phyloP scores from a whole-genome alignment of 2,797 vertebrate genomes.

The Sternarchorhynchus goeldii region DNA sequence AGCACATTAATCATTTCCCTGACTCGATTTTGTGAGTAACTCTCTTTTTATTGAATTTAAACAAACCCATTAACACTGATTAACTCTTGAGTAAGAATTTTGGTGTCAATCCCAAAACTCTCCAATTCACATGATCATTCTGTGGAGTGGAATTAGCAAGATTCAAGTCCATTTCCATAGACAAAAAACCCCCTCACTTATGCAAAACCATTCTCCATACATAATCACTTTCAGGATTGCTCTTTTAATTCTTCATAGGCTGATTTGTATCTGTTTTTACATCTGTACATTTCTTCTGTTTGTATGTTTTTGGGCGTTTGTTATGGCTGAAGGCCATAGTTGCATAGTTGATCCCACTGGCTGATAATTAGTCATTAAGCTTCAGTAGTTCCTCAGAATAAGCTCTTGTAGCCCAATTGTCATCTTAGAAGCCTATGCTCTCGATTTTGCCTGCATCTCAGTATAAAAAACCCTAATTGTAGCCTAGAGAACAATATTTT shows the following conservation, averaged over 20 bases:
- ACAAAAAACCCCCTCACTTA: not conserved
- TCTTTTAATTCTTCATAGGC: conserved; percentile 33
- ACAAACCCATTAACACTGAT: conserved; percentile 80
- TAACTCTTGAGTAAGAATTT: conserved; percentile 76
- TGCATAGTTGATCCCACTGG: conserved; percentile 29
- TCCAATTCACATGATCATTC: conserved; percentile 70
- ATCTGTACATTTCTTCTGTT: not conserved
- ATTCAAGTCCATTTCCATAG: conserved; percentile 61
- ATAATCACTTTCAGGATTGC: not conserved
- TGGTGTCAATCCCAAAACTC: conserved; percentile 74
- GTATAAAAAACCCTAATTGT: conserved; percentile 78
- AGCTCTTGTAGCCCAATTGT: conserved; percentile 34
- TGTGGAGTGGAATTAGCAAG: conserved; percentile 73
- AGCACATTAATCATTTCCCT: conserved; percentile 75
- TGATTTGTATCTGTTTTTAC: conserved; percentile 18
- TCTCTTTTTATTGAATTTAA: conserved; percentile 76
- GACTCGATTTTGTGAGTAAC: conserved; percentile 71
- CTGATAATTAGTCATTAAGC: conserved; percentile 46
- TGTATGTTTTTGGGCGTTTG: conserved; percentile 23
- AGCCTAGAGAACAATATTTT: conserved; percentile 74
- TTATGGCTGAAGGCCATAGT: conserved; percentile 14
- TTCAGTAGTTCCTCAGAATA: conserved; percentile 17
- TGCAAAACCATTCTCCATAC: conserved; percentile 59
- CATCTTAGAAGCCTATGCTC: conserved; percentile 64
- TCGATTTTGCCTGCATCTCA: conserved; percentile 66